Evolutionary conservation across 2,888 invertebrate genomes (phyloP), one percentile per base, ranked within the genome.

Genomic region (Eurytoma adleriae): DNA sequence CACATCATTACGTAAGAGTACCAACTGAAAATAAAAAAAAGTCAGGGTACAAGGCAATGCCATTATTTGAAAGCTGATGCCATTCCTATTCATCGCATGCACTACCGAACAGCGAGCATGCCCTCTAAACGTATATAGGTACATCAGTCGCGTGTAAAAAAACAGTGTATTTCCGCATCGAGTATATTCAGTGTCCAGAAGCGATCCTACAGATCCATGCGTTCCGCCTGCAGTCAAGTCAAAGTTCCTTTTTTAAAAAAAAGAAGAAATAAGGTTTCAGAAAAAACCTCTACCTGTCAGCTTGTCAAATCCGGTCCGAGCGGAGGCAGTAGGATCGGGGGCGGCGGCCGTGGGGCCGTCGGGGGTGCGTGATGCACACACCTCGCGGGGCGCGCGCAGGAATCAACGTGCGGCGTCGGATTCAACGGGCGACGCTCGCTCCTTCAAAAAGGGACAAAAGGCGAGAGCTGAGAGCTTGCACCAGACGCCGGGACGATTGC

Each of bases 381-480:
- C 64, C 12, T 64, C 48, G 40, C 56, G 50, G 27, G 59, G 18
- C 30, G n/a, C 73, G 73, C 52, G 61, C 18, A n/a, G 48, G 57
- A 16, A 24, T 68, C 56, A 61, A 68, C 52, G 59, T 73, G 61
- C n/a, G 59, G 18, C 14, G 56, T 62, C 68, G 30, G 27, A 69
- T 56, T 79, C 57, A 74, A 74, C 69, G 64, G 52, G 56, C 62
- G 74, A 79, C 64, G 56, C 62, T 79, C 56, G 68, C 56, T 56
- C 68, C 73, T 61, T 79, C 20, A 69, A 69, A 30, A 69, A 48
- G 16, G 62, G 40, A 40, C 7, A 40, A 40, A 40, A 7, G 40
- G n/a, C n/a, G n/a, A 4, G 40, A 40, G 40, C 40, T 40, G 40
- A 40, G 40, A 40, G 40, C 40, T 40, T 40, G 40, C 40, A 57